Evolutionary conservation across 2,888 invertebrate genomes (phyloP), one percentile per base, ranked within the genome.

Genomic region (Bellardia bayeri): DNA sequence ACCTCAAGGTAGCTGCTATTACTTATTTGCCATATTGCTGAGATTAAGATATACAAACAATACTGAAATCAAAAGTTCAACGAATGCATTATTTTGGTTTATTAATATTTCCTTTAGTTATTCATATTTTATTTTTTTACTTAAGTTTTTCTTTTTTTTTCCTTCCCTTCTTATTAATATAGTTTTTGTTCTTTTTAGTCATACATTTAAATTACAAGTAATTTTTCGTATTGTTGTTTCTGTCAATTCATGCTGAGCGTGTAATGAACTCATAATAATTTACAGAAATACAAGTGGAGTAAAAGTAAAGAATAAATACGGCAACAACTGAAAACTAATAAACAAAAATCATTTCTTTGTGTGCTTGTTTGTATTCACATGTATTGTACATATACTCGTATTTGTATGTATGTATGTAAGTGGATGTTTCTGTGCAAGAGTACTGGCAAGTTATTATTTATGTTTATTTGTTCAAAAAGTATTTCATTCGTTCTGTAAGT

Each of bases 181-280:
- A 64, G 64, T 40, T 64, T 40, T 64, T 42, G 14, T 42, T 13
- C 40, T 3, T 42, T 64, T 42, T 9, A 58, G 23, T 14, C 58
- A 42, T 13, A 42, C 42, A 72, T 63, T 54, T 64, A 42, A 33
- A 68, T 66, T 56, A 33, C 23, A 13, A 45, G 54, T 51, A n/a
- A 56, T 33, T 72, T 64, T 58, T 82, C 23, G 2, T 40, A 6
- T 58, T 68, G 40, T 66, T 68, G 40, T 68, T 75, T 82, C 51
- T 63, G 75, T 42, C 68, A 63, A 76, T 49, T 76, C 69, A 69
- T 69, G 76, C 42, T 82, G 82, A 54, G 82, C 58, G 49, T 61
- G 23, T 68, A 68, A 75, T 75, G 51, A 66, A 82, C 74, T 51
- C 23, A 75, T 68, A 68, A 82, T 68, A 9, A 68, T 75, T 68